Evolutionary conservation across 2,888 invertebrate species (phyloP).

Genomic region (Drosophila nr. medialis): DNA sequence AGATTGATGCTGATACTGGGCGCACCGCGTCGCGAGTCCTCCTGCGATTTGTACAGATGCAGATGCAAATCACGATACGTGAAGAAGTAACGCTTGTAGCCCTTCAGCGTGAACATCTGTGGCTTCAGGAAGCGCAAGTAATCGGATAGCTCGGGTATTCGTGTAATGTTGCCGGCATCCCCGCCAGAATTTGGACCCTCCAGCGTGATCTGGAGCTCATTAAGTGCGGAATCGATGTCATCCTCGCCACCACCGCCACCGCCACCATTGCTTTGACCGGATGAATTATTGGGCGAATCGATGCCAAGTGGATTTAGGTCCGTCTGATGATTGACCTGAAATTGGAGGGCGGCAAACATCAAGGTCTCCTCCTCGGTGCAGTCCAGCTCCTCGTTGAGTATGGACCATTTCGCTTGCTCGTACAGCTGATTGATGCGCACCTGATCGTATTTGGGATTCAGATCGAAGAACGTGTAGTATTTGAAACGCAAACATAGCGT

Average conservation of each 20-base stretch:
- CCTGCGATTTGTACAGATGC: conserved; percentile 92
- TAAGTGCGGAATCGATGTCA: conserved; percentile 97
- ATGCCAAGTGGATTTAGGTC: conserved; percentile 76
- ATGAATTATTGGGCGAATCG: conserved; percentile 69
- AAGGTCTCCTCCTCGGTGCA: conserved; percentile 99
- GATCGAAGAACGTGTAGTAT: conserved; percentile 98
- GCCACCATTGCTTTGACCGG: conserved; percentile 81
- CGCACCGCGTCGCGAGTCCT: conserved; percentile 89
- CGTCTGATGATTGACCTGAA: conserved; percentile 94
- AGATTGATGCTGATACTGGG: conserved; percentile 92
- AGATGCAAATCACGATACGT: conserved; percentile 97
- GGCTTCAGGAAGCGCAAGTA: conserved; percentile 97
- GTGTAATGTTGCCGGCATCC: conserved; percentile 93
- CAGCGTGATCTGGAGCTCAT: conserved; percentile 95
- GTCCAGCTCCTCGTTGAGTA: conserved; percentile 98
- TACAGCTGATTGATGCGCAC: conserved; percentile 99
- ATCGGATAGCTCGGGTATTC: conserved; percentile 97
- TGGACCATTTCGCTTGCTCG: conserved; percentile 99
- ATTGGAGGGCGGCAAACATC: conserved; percentile 97
- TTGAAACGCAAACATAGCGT: conserved; percentile 96
- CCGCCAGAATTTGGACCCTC: conserved; percentile 90
- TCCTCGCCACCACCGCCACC: conserved; percentile 88
- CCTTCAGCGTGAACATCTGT: conserved; percentile 97
- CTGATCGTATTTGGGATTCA: conserved; percentile 97
- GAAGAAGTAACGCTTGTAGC: conserved; percentile 97